Evolutionary conservation across 1,140 invertebrate species (phyloP), one percentile per base, ranked within the genome.

Genomic region (Euglossa dilemma): DNA sequence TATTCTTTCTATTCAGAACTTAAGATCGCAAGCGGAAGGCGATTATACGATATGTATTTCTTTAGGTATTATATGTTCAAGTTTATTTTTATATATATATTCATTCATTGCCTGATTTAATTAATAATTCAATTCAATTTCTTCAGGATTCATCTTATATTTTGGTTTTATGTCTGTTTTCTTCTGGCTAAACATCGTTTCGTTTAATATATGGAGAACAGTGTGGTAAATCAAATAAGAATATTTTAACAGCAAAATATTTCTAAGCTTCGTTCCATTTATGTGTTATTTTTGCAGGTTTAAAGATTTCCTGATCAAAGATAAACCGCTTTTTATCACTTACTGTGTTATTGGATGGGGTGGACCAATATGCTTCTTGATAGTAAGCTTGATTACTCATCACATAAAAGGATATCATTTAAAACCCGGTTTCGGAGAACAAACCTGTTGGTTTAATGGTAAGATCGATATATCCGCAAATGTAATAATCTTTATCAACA

Each of bases 151-250:
- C 86, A 81, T 95, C 7, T 92, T 95, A 0, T 97, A 96, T 85
- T 96, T 95, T 83, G 95, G 95, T 91, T 95, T 96, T 93, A 92
- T 96, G 85, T 94, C 95, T 6, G 94, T 95, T 9, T 96, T 97
- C 88, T 96, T 96, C 87, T 97, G 96, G 96, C 92, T 96, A 90
- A 96, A 96, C 84, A 93, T 96, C 1, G 95, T 96, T 8, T 95
- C 95, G 9, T 95, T 96, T 64, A 96, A 97, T 88, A 94, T 96
- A 50, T 96, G 95, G 94, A 94, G 95, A 85, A 93, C 92, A 2
- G 95, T 95, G 12, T 93, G 95, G 96, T 96, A 93, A 96, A 95
- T 93, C 1, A 5, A 6, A 23, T 23, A 23, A 57, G 23, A 57
- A 57, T 50, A 25, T 61, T 61, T 1, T 14, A 67, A 12, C 23